Percentiles rank a stretch among this genome's conserved stretches.
These are phyloP conservation scores for Zaprionus tsacasi DNA, from an alignment of 1,140 invertebrate species.

Conservation along the genomic window DNA sequence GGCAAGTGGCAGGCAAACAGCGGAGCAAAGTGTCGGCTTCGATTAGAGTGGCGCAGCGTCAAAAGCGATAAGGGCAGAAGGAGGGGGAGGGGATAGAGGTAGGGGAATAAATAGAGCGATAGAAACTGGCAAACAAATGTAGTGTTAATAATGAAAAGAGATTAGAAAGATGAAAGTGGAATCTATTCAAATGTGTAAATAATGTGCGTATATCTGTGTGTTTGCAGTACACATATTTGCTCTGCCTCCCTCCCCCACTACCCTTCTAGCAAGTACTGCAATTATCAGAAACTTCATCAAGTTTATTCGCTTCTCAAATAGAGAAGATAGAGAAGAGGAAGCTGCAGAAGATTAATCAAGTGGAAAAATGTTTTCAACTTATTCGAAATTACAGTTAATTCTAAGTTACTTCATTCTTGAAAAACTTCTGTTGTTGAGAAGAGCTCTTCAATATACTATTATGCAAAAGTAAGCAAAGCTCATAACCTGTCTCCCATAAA, in stretches of 20 bases:
- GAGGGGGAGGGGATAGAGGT: not conserved
- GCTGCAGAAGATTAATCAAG: not conserved
- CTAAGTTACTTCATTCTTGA: not conserved
- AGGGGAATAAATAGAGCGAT: not conserved
- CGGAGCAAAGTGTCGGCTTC: constrained; percentile 58
- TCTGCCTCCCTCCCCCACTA: not conserved
- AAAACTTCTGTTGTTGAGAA: not conserved
- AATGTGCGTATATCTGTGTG: not conserved
- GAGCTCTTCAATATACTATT: no score
- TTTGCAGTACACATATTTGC: not conserved
- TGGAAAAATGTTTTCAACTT: not conserved
- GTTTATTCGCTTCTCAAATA: not conserved
- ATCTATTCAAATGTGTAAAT: not conserved
- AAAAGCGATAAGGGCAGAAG: constrained; percentile 54
- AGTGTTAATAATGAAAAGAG: constrained; percentile 47
- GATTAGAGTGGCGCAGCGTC: constrained; percentile 66
- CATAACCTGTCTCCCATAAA: no score
- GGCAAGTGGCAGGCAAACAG: constrained; percentile 18
- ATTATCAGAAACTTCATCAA: not conserved
- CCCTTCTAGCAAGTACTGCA: not conserved
- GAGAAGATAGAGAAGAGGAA: not conserved
- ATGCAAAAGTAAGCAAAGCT: no score
- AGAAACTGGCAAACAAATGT: constrained; percentile 20
- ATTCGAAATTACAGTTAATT: not conserved
- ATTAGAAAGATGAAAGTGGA: constrained; percentile 50